Base-by-base conservation (phyloP, 2,888 invertebrate species). In the Folsomia candida region DNA sequence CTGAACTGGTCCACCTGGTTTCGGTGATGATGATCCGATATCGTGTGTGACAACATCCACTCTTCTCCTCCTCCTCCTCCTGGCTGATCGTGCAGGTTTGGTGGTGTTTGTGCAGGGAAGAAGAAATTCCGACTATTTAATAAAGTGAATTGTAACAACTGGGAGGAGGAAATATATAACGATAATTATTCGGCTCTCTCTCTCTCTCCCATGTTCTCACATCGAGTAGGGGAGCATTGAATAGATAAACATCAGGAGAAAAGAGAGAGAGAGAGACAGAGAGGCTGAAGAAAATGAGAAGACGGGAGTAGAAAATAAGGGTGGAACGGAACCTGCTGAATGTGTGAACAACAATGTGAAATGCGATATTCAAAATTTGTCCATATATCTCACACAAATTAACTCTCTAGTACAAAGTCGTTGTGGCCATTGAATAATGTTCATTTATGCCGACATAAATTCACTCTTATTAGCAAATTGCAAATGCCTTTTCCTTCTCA, bases 361-460 rank as follows among this genome's bases (percentile, higher is more conserved):
- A 75, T 73, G 73, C 69, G 71, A 72, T 72, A 74, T 76, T 75
- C 73, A 75, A 74, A 78, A 76, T 78, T 78, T 76, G 74, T 76
- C 74, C 76, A 75, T 76, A 78, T 74, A 78, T 78, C 74, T 78
- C 75, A 73, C 75, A 74, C 75, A 76, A 78, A 78, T 78, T 78
- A 78, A 78, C 78, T 76, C 74, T 72, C 69, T 73, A 70, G 71
- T 73, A 69, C 70, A 66, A 71, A 76, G 69, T 73, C 70, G 74
- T 76, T 76, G 74, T 67, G 75, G 74, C 76, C 75, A 76, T 76
- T 77, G 76, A 78, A 78, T 78, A 77, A 78, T 78, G 75, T 76
- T 73, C 78, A 77, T 77, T 78, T 76, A 76, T 76, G 76, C 69
- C 69, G 72, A 76, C 78, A 78, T 76, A 78, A 78, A 76, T 78